phyloP scores from a whole-genome alignment of 2,888 invertebrate species.

The Sepioteuthis lessoniana region DNA sequence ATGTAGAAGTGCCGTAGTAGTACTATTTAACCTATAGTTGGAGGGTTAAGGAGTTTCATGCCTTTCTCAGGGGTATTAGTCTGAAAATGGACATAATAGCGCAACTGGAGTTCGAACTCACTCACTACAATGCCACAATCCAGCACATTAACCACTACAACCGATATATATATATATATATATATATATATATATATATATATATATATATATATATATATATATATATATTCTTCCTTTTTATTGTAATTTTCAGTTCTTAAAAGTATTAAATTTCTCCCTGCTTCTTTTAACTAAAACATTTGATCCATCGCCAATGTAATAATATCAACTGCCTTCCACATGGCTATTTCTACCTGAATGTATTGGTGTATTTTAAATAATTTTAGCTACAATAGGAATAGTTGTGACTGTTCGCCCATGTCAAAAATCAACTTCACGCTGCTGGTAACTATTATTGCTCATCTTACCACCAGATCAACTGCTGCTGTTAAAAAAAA shows the following conservation, averaged over 20 bases:
- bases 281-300: background rate
- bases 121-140: too few relatives aligned
- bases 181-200: background rate
- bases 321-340: background rate
- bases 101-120: too few relatives aligned
- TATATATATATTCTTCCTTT: background rate
- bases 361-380: background rate
- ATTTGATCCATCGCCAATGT: background rate
- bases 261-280: background rate
- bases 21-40: too few relatives aligned
- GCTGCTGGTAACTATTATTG: background rate
- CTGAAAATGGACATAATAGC: too few relatives aligned
- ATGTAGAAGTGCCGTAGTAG: too few relatives aligned
- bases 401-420: background rate
- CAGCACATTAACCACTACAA: too few relatives aligned
- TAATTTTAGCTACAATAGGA: background rate
- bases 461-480: background rate
- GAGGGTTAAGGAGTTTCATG: too few relatives aligned
- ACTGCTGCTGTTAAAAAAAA: background rate
- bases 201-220: background rate
- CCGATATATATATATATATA: background rate
- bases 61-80: too few relatives aligned
- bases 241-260: background rate
- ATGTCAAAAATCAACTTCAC: background rate
- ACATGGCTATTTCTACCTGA: background rate